Conservation (phyloP, 2,888 invertebrate species). For the Spialia ferax region DNA sequence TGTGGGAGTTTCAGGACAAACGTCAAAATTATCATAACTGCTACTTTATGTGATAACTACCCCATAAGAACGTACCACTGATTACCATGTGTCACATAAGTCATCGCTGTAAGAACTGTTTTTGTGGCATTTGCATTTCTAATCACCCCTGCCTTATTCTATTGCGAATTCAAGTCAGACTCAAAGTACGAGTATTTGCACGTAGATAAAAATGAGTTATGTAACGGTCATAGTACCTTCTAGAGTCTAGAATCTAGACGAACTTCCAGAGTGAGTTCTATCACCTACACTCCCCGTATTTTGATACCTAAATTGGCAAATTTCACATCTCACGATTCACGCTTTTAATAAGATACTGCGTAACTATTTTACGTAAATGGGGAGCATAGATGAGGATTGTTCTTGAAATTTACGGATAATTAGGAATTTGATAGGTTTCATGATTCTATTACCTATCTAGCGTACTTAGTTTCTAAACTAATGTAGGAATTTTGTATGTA, state of each 20-base stretch:
- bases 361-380: not conserved
- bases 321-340: too few species aligned
- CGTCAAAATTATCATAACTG: not conserved
- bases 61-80: not conserved
- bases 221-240: too few species aligned
- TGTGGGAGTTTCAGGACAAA: not conserved
- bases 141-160: conserved; percentile 25
- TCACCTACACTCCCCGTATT: too few species aligned
- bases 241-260: too few species aligned
- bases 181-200: not conserved
- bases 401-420: not conserved
- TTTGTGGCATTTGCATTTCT: conserved; percentile 40
- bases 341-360: not conserved
- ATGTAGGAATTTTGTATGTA: not conserved
- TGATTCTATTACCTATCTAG: not conserved
- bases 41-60: not conserved
- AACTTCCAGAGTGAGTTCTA: too few species aligned
- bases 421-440: not conserved
- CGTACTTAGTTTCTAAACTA: not conserved
- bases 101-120: conserved; percentile 35
- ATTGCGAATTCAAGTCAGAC: conserved; percentile 25
- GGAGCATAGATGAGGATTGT: not conserved
- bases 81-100: conserved; percentile 21
- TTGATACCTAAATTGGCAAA: too few species aligned
- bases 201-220: conserved; percentile 9